A percentile compares a stretch with the other conserved stretches of the same genome.
phyloP scores from a whole-genome alignment of 2,113 vertebrate genomes.

The Pseudorectes ferrugineus region DNA sequence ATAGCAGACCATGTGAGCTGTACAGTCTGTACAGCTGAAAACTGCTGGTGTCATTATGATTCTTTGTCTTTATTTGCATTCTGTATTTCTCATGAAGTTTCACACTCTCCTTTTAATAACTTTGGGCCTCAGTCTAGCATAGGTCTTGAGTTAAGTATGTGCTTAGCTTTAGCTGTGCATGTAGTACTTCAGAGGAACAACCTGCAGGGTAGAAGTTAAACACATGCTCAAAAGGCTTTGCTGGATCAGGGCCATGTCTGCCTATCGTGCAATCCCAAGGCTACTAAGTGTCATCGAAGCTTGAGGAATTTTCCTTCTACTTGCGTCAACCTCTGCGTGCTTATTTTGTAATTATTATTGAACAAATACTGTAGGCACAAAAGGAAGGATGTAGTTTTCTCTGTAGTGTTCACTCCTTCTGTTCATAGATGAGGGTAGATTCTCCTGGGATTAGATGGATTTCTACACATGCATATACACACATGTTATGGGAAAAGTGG shows the following conservation, averaged over 20 bases:
- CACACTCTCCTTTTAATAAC: neutral
- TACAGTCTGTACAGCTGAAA: neutral
- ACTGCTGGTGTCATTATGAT: neutral
- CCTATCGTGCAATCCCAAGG: neutral
- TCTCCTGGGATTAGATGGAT: neutral
- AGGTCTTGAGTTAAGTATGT: neutral
- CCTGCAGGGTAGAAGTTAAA: neutral
- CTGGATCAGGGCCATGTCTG: neutral
- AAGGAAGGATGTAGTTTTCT: neutral
- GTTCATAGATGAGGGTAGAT: neutral
- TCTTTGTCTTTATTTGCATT: neutral
- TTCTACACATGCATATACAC: neutral
- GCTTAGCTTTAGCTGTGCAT: neutral
- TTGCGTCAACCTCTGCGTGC: accelerated
- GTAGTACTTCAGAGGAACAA: neutral
- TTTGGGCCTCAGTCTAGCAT: neutral
- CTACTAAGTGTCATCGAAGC: neutral
- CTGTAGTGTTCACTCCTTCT: neutral
- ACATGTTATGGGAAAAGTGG: neutral
- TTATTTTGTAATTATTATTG: neutral
- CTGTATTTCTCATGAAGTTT: neutral
- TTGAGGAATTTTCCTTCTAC: neutral
- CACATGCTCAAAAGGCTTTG: neutral
- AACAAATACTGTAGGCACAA: neutral
- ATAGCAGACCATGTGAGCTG: neutral